Evolutionary conservation across 1,140 invertebrate species (phyloP).

Genomic region (Teleogryllus occipitalis): DNA sequence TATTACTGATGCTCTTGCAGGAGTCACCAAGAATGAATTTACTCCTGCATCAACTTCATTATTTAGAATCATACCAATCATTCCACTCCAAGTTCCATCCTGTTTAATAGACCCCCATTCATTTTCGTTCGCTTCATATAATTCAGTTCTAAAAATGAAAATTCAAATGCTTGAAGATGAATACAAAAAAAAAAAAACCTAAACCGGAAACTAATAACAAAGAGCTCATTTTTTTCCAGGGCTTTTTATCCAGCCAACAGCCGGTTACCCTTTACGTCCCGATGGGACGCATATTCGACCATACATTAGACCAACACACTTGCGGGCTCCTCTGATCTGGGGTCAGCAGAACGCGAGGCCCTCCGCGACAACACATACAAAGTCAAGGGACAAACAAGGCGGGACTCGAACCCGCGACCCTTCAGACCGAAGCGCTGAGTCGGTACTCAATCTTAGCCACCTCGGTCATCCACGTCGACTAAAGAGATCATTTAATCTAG

Average conservation of each 20-base stretch:
- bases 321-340: no score
- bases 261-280: no score
- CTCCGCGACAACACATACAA: no score
- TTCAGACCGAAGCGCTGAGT: no score
- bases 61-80: conserved; percentile 27
- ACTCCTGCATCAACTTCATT: conserved; percentile 28
- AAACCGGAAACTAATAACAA: neutral
- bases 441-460: no score
- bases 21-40: conserved; percentile 29
- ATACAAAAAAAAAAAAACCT: neutral
- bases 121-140: neutral
- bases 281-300: no score
- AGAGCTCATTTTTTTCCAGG: no score
- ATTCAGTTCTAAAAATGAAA: conserved; percentile 7
- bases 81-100: conserved; percentile 29
- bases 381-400: no score
- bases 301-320: no score
- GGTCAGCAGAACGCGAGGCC: no score
- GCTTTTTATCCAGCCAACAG: no score
- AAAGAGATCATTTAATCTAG: neutral
- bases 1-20: conserved; percentile 24
- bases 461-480: neutral
- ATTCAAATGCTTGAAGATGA: neutral
- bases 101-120: conserved; percentile 7
- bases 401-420: no score